These are phyloP conservation scores for Nettapus auritus DNA, from an alignment of 2,113 vertebrate genomes.

Conservation along the genomic window DNA sequence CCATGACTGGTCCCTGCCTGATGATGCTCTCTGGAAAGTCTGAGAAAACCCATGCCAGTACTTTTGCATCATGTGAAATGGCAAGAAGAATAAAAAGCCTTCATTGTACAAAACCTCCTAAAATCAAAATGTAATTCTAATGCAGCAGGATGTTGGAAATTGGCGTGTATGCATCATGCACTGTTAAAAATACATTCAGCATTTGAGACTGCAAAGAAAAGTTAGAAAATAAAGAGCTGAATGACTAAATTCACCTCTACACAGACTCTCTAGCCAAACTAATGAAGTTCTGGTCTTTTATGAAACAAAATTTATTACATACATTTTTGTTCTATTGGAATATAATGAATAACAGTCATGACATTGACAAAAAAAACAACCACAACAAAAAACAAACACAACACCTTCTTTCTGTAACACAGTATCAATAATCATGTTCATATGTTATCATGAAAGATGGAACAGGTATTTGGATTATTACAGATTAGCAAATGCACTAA, in stretches of 20 bases:
- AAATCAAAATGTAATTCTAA: background rate
- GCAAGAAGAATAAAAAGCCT: background rate
- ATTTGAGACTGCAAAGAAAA: background rate
- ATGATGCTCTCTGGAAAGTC: background rate
- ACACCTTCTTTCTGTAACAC: background rate
- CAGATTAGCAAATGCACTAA: background rate
- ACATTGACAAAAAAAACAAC: background rate
- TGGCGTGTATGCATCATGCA: background rate
- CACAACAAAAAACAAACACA: background rate
- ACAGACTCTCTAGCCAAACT: background rate
- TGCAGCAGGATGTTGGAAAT: background rate
- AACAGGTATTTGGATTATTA: background rate
- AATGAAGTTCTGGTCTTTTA: background rate
- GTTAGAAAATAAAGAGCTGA: background rate
- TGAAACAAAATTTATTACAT: background rate
- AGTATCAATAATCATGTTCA: background rate
- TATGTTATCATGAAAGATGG: background rate
- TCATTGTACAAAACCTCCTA: background rate
- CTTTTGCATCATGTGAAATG: background rate
- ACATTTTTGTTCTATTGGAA: background rate
- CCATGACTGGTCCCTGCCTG: background rate
- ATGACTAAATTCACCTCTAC: background rate
- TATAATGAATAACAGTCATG: background rate
- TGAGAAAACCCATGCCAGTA: slow-evolving; percentile 3
- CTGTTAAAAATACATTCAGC: background rate